These are phyloP conservation scores for Lepus americanus DNA, from an alignment of 2,113 vertebrate species.

Conservation along the genomic window DNA sequence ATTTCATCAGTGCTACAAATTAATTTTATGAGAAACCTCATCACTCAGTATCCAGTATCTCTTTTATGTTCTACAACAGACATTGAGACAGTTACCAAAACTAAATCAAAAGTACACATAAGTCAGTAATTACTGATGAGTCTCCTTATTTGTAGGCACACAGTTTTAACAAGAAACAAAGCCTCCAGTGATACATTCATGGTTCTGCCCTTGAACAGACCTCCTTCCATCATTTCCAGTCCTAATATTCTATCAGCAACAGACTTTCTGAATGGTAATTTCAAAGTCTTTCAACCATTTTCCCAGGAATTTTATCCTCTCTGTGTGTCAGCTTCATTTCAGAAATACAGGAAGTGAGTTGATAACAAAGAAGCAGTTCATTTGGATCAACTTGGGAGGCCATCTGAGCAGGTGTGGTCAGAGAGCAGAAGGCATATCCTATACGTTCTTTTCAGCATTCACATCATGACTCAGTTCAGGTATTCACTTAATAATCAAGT, in stretches of 20 bases:
- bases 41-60: not conserved
- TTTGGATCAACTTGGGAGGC: not conserved
- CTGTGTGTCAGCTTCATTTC: conserved; percentile 11
- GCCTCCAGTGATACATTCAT: not conserved
- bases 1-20: conserved; percentile 10
- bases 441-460: not conserved
- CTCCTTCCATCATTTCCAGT: not conserved
- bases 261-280: conserved; percentile 10
- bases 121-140: not conserved
- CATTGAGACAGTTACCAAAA: not conserved
- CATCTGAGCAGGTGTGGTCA: not conserved
- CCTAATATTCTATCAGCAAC: not conserved
- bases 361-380: not conserved
- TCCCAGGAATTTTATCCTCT: conserved; percentile 21
- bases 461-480: not conserved
- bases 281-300: conserved; percentile 22
- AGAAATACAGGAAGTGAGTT: not conserved
- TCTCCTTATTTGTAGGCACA: not conserved
- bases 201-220: not conserved
- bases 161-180: not conserved
- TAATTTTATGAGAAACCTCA: not conserved
- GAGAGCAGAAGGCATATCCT: not conserved
- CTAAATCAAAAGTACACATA: conserved; percentile 36
- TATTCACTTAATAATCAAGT: not conserved
- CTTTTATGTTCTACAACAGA: not conserved